A percentile compares a stretch with the other conserved stretches of the same genome.
Evolutionary conservation across 2,113 vertebrate genomes (phyloP).

Genomic region (Prietella phreatophila): DNA sequence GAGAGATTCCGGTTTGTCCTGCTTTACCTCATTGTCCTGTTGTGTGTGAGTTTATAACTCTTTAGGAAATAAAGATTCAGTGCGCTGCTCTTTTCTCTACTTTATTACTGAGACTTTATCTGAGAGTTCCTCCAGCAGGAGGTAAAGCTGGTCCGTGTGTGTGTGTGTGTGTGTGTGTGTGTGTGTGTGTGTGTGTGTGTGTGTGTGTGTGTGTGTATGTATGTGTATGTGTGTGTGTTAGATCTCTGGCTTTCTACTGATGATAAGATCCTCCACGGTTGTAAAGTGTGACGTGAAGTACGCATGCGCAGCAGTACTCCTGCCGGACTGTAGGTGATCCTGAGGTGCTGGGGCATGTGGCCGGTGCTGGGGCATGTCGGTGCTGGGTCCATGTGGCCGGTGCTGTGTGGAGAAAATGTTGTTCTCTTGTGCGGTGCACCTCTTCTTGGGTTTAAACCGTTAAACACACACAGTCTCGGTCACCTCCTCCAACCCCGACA

Average conservation of each 20-base stretch:
- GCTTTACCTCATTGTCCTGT: background rate
- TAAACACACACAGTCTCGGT: too few relatives aligned
- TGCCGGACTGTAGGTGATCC: background rate
- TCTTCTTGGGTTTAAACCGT: too few relatives aligned
- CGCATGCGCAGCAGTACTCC: background rate
- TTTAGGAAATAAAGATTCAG: background rate
- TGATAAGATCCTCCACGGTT: background rate
- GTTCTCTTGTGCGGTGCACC: too few relatives aligned
- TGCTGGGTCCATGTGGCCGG: fast-evolving
- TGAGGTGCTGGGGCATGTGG: too few relatives aligned
- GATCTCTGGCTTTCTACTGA: background rate
- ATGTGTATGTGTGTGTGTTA: background rate
- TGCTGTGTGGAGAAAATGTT: too few relatives aligned
- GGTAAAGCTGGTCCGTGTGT: background rate
- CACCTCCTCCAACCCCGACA: background rate
- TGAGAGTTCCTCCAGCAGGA: too few relatives aligned
- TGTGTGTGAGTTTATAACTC: background rate
- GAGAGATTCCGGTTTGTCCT: background rate
- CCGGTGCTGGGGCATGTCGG: too few relatives aligned
- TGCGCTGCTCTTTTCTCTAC: background rate
- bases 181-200: background rate
- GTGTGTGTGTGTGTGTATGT: background rate
- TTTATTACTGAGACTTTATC: background rate
- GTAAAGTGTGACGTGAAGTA: background rate
- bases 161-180: background rate